phyloP scores from a whole-genome alignment of 2,113 vertebrate genomes.

The Ibidorhyncha struthersii region DNA sequence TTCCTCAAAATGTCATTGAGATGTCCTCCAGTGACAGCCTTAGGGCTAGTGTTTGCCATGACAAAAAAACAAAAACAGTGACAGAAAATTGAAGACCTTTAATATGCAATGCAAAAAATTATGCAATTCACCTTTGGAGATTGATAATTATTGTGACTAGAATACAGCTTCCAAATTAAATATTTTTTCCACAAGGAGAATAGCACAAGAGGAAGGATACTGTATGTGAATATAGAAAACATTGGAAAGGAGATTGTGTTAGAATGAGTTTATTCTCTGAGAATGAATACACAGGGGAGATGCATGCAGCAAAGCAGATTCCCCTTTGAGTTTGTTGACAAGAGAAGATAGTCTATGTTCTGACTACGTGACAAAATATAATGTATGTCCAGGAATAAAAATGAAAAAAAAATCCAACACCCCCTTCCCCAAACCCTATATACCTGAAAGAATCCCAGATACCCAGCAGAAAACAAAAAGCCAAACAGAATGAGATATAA shows the following conservation, averaged over 20 bases:
- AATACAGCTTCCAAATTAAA: neutral
- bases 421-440: neutral
- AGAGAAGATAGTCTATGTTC: neutral
- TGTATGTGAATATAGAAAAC: neutral
- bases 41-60: neutral
- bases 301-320: neutral
- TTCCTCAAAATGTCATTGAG: neutral
- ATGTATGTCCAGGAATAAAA: neutral
- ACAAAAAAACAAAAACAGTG: neutral
- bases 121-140: neutral
- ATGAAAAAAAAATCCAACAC: fast-evolving
- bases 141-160: neutral
- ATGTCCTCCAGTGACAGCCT: neutral
- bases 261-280: neutral
- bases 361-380: neutral
- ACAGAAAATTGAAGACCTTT: neutral
- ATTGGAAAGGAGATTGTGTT: neutral
- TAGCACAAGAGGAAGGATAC: neutral
- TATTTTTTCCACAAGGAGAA: neutral
- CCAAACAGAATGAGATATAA: neutral
- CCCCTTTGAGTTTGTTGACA: neutral
- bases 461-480: neutral
- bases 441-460: neutral
- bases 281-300: neutral
- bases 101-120: neutral